Base-by-base conservation (phyloP, 2,797 vertebrate genomes). In the Bovichtus variegatus region DNA sequence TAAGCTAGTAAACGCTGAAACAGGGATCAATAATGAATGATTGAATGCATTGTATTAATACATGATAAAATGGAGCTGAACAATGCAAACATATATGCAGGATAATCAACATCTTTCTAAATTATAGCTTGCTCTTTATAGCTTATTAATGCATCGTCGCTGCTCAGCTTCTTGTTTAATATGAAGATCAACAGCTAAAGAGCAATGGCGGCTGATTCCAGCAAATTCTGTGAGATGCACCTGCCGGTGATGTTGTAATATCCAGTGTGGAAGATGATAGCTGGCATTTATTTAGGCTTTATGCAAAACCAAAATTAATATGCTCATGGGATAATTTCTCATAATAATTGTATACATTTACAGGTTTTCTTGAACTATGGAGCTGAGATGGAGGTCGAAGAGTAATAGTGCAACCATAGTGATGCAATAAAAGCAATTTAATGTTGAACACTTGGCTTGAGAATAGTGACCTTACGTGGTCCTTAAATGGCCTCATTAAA, bases 151-250 rank as follows among this genome's bases (percentile, higher is more conserved):
- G 5, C 31, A 36, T 3, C 62, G 23, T 2, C 25, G 40, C 47
- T 63, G 19, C 9, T 40, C 1, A 27, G 64, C 51, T 38, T 62
- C 18, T 74, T 15, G 11, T 63, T 71, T 82, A 6, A 21, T 15
- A 3, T 47, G 18, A 43, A 60, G 21, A 62, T 51, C 50, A 65
- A 25, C 49, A 73, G 44, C 36, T 71, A 4, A 29, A n/a, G 18
- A 61, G 87, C 65, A 90, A 93, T 92, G 90, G 92, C 94, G 91
- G 89, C 94, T 93, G 83, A 91, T 97, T 97, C 96, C 85, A 96
- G 96, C 92, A 96, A 90, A 91, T 98, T 97, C 95, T 85, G 19
- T 75, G 67, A 68, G 78, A 67, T 89, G 89, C 86, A 95, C 93
- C 93, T 95, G 90, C 90, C 77, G 89, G 87, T 90, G 81, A 88